Conservation (phyloP, 2,888 invertebrate genomes). For the Andrena chrysosceles region DNA sequence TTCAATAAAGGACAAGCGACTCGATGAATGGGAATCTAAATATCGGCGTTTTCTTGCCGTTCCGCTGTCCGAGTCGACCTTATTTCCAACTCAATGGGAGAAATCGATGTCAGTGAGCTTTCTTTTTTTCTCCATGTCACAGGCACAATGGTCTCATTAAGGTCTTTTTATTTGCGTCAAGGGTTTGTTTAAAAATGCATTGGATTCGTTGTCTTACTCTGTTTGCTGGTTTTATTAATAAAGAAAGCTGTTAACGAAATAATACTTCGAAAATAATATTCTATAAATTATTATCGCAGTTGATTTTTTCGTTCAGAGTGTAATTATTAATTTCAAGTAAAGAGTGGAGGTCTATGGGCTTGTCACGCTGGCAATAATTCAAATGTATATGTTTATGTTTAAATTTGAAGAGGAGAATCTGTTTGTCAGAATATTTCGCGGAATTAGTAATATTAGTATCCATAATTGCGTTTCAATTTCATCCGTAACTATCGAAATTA, state of each 20-base stretch:
- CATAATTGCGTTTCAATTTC: too few species aligned
- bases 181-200: conserved; percentile 31
- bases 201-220: background rate
- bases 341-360: too few species aligned
- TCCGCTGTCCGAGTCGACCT: conserved; percentile 36
- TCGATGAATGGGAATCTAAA: conserved; percentile 49
- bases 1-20: conserved; percentile 42
- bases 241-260: background rate
- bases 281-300: too few species aligned
- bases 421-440: too few species aligned
- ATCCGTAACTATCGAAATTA: too few species aligned
- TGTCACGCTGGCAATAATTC: too few species aligned
- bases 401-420: too few species aligned
- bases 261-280: background rate
- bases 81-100: conserved; percentile 49
- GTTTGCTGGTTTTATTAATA: background rate
- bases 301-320: too few species aligned
- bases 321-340: too few species aligned
- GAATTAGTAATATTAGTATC: too few species aligned
- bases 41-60: conserved; percentile 44
- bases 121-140: conserved; percentile 10
- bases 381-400: too few species aligned
- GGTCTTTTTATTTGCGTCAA: conserved; percentile 21
- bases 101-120: conserved; percentile 49
- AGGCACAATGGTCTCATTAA: conserved; percentile 43